Base-by-base conservation (phyloP, 2,797 vertebrate species). In the Neostethus bicornis region DNA sequence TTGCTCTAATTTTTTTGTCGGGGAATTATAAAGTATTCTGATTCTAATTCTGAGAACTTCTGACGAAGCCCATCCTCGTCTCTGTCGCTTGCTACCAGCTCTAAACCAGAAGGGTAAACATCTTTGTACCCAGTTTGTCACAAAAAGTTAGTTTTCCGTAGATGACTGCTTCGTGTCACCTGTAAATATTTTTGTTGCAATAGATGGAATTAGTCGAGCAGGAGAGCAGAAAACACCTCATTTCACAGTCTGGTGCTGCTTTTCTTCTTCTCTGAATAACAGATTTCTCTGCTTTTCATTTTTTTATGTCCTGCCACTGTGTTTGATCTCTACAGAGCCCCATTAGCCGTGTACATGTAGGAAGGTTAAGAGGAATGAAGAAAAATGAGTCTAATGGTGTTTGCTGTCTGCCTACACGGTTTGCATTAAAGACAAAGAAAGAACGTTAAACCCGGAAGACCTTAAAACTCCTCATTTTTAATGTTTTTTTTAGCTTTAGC, bases 271-370 rank as follows among this genome's bases (percentile, higher is more conserved):
- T 47, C 14, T 43, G 19, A 71, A 48, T 69, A 16, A n/a, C 31
- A 9, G 7, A 14, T 4, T 35, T 17, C 20, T 16, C 12, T 10
- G 4, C 34, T 7, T 44, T 32, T 35, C 11, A 39, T 37, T 51
- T 68, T 57, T 59, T 77, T 70, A 70, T 50, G 56, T 72, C 28
- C 41, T 72, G 46, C 44, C 19, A 24, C 58, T 53, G 50, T 66
- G 51, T 76, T 81, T 77, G 70, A 73, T 80, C 73, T 80, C 61
- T 53, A 58, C 54, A 23, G 60, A 47, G 32, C 41, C 34, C 45
- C 51, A 32, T 81, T 81, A 73, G 35, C 55, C 65, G 32, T 58
- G 70, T 61, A 47, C 60, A 73, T 70, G 66, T 64, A 59, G 69
- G 73, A 59, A 75, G 78, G 64, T 81, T 51, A 43, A 70, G 67